A percentile compares a stretch with the other conserved stretches of the same genome.
phyloP scores from a whole-genome alignment of 2,797 vertebrate genomes.

The Natrix natrix region DNA sequence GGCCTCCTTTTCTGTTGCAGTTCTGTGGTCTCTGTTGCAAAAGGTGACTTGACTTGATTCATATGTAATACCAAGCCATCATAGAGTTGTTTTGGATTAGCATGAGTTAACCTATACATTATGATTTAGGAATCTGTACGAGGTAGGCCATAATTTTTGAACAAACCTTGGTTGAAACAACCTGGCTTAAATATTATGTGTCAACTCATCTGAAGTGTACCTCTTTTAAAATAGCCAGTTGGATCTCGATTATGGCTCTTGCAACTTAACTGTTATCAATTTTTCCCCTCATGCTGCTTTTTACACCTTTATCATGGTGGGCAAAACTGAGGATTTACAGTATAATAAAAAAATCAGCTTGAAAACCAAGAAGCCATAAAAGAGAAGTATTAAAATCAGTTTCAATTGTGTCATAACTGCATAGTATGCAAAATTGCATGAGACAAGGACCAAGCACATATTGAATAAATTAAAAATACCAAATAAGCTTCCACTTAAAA shows the following conservation, averaged over 20 bases:
- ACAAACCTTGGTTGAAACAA: background rate
- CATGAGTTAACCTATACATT: background rate
- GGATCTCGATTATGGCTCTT: background rate
- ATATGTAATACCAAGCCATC: background rate
- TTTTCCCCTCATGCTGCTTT: background rate
- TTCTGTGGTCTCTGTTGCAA: background rate
- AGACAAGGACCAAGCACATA: background rate
- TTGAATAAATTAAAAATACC: background rate
- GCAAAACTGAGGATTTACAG: background rate
- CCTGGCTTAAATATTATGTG: background rate
- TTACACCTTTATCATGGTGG: background rate
- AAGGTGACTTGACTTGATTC: background rate
- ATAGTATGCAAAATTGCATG: background rate
- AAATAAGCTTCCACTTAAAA: background rate
- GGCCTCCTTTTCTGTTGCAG: background rate
- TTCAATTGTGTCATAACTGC: background rate
- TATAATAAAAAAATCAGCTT: constrained; percentile 1
- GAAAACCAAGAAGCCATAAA: background rate
- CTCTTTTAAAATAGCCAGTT: background rate
- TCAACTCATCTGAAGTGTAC: background rate
- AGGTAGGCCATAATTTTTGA: background rate
- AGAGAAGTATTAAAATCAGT: background rate
- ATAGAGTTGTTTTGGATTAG: background rate
- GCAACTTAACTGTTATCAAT: background rate
- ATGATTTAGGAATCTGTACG: background rate